phyloP scores from a whole-genome alignment of 2,888 invertebrate species.

The Idaea aversata region DNA sequence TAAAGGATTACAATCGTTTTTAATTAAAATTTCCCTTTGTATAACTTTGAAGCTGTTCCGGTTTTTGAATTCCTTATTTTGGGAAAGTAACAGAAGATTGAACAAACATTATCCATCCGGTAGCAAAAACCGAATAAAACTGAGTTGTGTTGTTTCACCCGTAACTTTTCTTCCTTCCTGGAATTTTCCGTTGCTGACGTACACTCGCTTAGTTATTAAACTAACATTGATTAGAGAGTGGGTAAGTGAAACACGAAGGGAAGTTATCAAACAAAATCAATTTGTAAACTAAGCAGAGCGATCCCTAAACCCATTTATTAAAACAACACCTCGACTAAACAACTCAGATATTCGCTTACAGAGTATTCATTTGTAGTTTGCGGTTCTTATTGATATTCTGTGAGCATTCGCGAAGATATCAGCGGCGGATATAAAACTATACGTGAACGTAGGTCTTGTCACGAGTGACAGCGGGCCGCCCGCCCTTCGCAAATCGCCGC shows the following conservation, averaged over 20 bases:
- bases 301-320: slow-evolving; percentile 37
- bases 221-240: slow-evolving; percentile 26
- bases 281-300: slow-evolving; percentile 32
- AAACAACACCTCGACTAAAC: slow-evolving; percentile 46
- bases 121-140: neutral
- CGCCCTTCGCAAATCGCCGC: slow-evolving; percentile 14
- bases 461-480: slow-evolving; percentile 36
- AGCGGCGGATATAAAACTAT: slow-evolving; percentile 63
- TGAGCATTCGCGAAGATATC: slow-evolving; percentile 57
- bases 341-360: slow-evolving; percentile 45
- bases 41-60: slow-evolving; percentile 12
- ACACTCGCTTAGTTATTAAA: slow-evolving; percentile 9
- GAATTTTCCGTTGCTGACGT: neutral
- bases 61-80: slow-evolving; percentile 4
- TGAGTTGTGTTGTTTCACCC: neutral
- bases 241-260: slow-evolving; percentile 22
- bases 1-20: slow-evolving; percentile 8
- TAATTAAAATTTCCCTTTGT: slow-evolving; percentile 17
- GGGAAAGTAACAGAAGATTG: neutral
- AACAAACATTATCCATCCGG: neutral
- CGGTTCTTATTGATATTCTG: slow-evolving; percentile 64
- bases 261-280: slow-evolving; percentile 31
- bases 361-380: slow-evolving; percentile 60
- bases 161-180: neutral
- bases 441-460: slow-evolving; percentile 37